These are phyloP conservation scores for Agriotes lineatus DNA, from an alignment of 2,888 invertebrate species.

Conservation along the genomic window DNA sequence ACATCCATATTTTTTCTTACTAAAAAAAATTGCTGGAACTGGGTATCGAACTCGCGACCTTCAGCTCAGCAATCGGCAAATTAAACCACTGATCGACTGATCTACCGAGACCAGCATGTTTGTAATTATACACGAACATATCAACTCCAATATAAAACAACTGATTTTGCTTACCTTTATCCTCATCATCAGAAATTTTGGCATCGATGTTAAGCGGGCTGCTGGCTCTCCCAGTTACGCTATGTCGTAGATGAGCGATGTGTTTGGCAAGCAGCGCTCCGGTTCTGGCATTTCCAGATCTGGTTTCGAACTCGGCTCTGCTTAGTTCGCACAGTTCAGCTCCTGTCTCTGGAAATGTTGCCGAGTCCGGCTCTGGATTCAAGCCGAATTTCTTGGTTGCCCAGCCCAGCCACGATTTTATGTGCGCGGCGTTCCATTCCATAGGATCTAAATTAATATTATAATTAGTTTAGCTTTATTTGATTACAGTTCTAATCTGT, in stretches of 20 bases:
- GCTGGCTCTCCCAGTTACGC: constrained; percentile 72
- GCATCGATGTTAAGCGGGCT: constrained; percentile 71
- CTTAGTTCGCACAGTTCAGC: constrained; percentile 72
- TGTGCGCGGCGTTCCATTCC: constrained; percentile 73
- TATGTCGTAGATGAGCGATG: constrained; percentile 71
- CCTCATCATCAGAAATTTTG: constrained; percentile 60
- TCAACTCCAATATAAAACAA: too few species aligned
- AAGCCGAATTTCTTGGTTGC: constrained; percentile 72
- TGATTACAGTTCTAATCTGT: too few species aligned
- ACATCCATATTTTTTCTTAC: too few species aligned
- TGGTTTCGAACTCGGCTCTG: constrained; percentile 72
- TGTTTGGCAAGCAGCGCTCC: constrained; percentile 73
- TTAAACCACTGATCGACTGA: too few species aligned
- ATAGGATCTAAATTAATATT: constrained; percentile 68
- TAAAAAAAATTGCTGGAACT: too few species aligned
- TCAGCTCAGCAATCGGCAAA: too few species aligned
- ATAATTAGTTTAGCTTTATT: background rate
- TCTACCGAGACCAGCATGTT: too few species aligned
- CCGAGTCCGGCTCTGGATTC: constrained; percentile 67
- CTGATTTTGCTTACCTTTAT: constrained; percentile 54
- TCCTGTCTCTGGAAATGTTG: constrained; percentile 71
- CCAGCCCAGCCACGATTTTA: constrained; percentile 75
- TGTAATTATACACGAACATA: too few species aligned
- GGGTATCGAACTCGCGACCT: too few species aligned
- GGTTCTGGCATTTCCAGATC: constrained; percentile 65